These are phyloP conservation scores for Streblospio benedicti DNA, from an alignment of 1,140 invertebrate genomes.

Conservation along the genomic window DNA sequence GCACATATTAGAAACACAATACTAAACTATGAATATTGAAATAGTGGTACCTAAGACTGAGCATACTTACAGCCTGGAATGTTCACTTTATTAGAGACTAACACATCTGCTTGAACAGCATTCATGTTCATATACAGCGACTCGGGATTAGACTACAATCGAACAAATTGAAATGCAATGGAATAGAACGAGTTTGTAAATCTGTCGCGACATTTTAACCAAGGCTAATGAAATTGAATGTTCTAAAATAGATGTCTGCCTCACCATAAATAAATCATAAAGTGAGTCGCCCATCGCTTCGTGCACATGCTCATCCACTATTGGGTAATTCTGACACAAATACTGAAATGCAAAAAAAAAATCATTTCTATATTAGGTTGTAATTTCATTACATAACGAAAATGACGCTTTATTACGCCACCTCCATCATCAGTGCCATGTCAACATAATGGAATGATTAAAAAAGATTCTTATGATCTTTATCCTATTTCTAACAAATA, in stretches of 20 bases:
- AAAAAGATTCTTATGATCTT: no score
- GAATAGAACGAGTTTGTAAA: no score
- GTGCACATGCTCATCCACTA: conserved; percentile 45
- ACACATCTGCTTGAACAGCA: conserved; percentile 44
- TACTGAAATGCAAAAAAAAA: conserved; percentile 30
- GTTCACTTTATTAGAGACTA: conserved; percentile 46
- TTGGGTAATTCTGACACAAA: conserved; percentile 41
- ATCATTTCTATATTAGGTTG: no score
- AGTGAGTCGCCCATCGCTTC: conserved; percentile 44
- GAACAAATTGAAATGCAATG: neutral
- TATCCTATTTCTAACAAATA: no score
- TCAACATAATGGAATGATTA: no score
- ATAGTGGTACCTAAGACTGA: no score
- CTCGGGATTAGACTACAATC: conserved; percentile 40
- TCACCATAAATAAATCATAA: conserved; percentile 46
- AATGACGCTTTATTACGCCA: no score
- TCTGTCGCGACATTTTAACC: no score
- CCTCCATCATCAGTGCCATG: no score
- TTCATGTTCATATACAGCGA: conserved; percentile 46
- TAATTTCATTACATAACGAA: no score
- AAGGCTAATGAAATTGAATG: neutral
- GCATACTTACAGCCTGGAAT: conserved; percentile 40
- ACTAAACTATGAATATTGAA: no score
- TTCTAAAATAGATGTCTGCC: neutral
- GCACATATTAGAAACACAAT: no score